These are phyloP conservation scores for Labia minor DNA, from an alignment of 2,888 invertebrate species.

Conservation along the genomic window DNA sequence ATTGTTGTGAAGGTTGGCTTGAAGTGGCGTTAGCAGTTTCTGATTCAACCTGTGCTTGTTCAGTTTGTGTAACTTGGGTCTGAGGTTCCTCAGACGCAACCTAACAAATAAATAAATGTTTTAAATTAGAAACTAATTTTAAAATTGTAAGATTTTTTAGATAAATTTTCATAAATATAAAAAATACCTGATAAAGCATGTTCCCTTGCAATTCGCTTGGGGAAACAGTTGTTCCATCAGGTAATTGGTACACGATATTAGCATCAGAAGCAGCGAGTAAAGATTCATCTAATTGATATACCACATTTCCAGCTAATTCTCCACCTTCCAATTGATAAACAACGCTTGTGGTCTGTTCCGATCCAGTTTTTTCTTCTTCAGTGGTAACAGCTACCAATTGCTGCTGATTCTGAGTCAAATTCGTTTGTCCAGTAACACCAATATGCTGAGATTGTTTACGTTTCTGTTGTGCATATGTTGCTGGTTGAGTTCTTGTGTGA, in stretches of 20 bases:
- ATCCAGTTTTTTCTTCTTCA: conserved; percentile 28
- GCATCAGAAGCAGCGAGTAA: conserved; percentile 14
- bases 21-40: conserved; percentile 20
- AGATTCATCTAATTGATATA: conserved; percentile 17
- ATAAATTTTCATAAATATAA: no score
- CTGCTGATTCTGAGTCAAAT: conserved; percentile 39
- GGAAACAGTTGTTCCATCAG: conserved; percentile 16
- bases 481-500: not conserved
- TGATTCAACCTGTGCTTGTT: conserved; percentile 24
- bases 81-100: not conserved
- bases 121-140: no score
- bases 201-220: conserved; percentile 1
- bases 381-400: conserved; percentile 42
- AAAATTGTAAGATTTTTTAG: no score
- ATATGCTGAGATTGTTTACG: not conserved
- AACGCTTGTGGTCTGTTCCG: conserved; percentile 16
- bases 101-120: not conserved
- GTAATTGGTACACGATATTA: conserved; percentile 22
- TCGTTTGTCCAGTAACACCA: not conserved
- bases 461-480: not conserved
- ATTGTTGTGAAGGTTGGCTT: conserved; percentile 24
- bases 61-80: not conserved
- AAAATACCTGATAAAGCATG: not conserved
- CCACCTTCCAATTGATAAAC: not conserved
- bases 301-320: conserved; percentile 17